Base-by-base conservation (phyloP, 2,113 vertebrate genomes). In the Phoenicopterus ruber region DNA sequence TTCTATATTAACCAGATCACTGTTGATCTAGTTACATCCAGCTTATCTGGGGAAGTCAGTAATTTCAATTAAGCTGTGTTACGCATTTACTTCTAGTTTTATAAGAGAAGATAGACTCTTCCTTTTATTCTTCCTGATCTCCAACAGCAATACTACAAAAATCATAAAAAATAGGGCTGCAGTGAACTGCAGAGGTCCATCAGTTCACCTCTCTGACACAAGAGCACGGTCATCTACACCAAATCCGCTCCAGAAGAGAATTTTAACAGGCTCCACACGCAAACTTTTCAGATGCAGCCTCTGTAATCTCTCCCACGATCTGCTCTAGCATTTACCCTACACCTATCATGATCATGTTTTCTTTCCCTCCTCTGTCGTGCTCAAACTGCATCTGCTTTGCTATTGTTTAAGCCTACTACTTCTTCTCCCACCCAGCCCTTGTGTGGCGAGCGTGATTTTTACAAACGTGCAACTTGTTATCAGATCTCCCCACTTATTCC, bases 21-120 rank as follows among this genome's bases (percentile, higher is more conserved):
- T 67, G 55, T 81, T 83, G 94, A 81, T 95, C 29, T 24, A 58
- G 52, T 91, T 93, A 91, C 52, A 72, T 42, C 38, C 77, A 92
- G 25, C 40, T 95, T 91, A 61, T 91, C 83, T 82, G 49, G 88
- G 73, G 66, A 93, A 94, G 93, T 59, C 86, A 94, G 84, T 77
- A 82, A 91, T 91, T 94, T 82, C 89, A 78, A 67, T 89, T 91
- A 94, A 92, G 62, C 40, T 76, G 42, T 19, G 36, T 61, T 76
- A 82, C 46, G 61, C 81, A 69, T 89, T 95, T 91, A 71, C 52
- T 96, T 89, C 58, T 29, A 36, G 36, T 59, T 94, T 80, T 36
- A 19, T 76, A 91, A 85, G 47, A 49, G 61, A 81, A 94, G 83
- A 82, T 20, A 91, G 76, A 83, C 36, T 81, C 81, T 40, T 47